These are phyloP conservation scores for Euzetes globulus DNA, from an alignment of 2,888 invertebrate species.

Conservation along the genomic window DNA sequence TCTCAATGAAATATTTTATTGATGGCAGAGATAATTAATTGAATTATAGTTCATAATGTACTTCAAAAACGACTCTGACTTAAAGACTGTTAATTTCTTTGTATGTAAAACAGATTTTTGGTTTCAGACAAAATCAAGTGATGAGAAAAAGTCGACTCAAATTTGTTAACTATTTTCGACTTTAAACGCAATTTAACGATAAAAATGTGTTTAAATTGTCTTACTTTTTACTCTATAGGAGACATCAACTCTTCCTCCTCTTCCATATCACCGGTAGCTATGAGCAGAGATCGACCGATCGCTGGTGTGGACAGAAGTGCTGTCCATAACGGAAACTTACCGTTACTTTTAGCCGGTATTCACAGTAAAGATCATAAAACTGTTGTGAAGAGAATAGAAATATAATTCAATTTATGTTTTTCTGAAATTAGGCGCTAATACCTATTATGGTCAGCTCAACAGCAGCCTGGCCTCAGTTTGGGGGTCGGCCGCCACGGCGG, in stretches of 20 bases:
- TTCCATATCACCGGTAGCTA: constrained; percentile 9
- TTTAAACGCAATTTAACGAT: too few species aligned
- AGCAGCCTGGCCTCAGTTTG: neutral
- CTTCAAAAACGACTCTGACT: too few species aligned
- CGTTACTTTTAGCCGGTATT: constrained; percentile 1
- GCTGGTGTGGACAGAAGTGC: neutral
- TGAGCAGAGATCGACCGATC: neutral
- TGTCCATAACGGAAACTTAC: neutral
- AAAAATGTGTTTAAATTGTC: too few species aligned
- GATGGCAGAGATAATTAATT: too few species aligned
- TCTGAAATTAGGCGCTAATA: neutral
- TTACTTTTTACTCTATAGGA: neutral
- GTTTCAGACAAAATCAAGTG: too few species aligned
- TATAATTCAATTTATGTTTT: neutral
- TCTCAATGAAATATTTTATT: too few species aligned
- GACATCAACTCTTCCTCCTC: constrained; percentile 20
- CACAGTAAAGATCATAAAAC: neutral
- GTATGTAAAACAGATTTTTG: too few species aligned
- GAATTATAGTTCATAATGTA: too few species aligned
- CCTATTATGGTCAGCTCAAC: neutral
- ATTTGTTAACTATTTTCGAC: too few species aligned
- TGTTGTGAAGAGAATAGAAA: neutral
- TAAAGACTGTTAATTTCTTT: too few species aligned
- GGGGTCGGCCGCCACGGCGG: neutral
- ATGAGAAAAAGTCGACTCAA: too few species aligned